A percentile compares a stretch with the other conserved stretches of the same genome.
Conservation (phyloP, 2,797 vertebrate species). For the Merluccius polli region DNA sequence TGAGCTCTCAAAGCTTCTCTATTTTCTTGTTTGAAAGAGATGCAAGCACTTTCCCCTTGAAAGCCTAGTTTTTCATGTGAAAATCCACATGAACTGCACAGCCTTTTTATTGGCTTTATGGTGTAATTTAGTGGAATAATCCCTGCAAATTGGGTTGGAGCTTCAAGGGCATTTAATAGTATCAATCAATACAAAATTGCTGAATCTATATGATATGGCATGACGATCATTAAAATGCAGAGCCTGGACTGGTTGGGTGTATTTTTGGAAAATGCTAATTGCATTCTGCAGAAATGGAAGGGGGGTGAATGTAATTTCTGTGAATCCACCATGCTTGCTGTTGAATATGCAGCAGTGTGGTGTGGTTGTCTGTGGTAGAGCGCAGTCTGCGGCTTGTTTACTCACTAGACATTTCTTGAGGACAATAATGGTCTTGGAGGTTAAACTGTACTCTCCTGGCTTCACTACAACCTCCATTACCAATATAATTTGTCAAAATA, state of each 20-base stretch:
- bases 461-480: slow-evolving; percentile 4
- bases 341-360: slow-evolving; percentile 28
- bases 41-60: background rate
- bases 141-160: slow-evolving; percentile 10
- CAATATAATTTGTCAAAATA: slow-evolving; percentile 28
- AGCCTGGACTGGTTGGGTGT: slow-evolving; percentile 13
- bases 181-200: background rate
- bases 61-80: background rate
- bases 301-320: slow-evolving; percentile 32
- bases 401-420: slow-evolving; percentile 24
- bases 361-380: background rate
- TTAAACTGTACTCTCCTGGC: background rate
- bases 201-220: slow-evolving; percentile 9
- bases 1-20: background rate
- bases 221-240: slow-evolving; percentile 25
- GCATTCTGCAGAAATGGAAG: slow-evolving; percentile 28
- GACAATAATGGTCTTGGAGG: too few relatives aligned
- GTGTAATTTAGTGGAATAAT: slow-evolving; percentile 4
- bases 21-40: background rate
- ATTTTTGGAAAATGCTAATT: slow-evolving; percentile 40
- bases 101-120: background rate
- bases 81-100: background rate
- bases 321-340: slow-evolving; percentile 26
- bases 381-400: slow-evolving; percentile 7
- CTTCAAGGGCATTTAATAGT: slow-evolving; percentile 13